A percentile compares a stretch with the other conserved stretches of the same genome.
Conservation (phyloP, 2,113 vertebrate species). For the Ovis aries region DNA sequence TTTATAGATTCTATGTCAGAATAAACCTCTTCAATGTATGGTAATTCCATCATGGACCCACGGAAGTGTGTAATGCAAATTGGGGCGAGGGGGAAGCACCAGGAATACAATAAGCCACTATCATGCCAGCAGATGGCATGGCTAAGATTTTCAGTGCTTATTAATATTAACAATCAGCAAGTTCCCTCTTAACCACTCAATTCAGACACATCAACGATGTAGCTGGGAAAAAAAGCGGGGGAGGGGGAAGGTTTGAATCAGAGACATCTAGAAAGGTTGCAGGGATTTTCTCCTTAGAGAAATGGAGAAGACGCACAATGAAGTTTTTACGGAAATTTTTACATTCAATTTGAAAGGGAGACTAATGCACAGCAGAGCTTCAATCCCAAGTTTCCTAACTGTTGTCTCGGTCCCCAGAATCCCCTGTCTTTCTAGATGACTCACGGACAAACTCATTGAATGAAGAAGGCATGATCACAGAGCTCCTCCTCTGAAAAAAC, state of each 20-base stretch:
- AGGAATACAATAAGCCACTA: not conserved
- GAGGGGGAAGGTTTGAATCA: not conserved
- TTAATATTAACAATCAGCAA: not conserved
- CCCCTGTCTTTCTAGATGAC: not conserved
- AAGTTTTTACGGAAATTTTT: not conserved
- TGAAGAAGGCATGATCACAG: not conserved
- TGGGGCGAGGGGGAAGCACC: not conserved
- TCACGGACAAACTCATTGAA: not conserved
- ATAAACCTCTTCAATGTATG: not conserved
- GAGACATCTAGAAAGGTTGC: not conserved
- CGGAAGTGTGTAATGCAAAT: not conserved
- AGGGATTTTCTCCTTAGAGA: not conserved
- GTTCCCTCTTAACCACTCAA: not conserved
- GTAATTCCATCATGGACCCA: not conserved
- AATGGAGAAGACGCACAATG: not conserved
- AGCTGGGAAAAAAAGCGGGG: not conserved
- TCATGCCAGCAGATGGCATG: not conserved
- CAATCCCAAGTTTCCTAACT: not conserved
- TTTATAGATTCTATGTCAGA: not conserved
- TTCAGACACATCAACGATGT: not conserved
- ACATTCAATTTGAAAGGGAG: not conserved
- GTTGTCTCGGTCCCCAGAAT: not conserved
- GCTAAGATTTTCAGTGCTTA: not conserved
- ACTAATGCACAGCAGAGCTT: not conserved
- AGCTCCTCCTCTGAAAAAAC: not conserved